These are phyloP conservation scores for Peromyscus maniculatus DNA, from an alignment of 2,113 vertebrate species.

Conservation along the genomic window DNA sequence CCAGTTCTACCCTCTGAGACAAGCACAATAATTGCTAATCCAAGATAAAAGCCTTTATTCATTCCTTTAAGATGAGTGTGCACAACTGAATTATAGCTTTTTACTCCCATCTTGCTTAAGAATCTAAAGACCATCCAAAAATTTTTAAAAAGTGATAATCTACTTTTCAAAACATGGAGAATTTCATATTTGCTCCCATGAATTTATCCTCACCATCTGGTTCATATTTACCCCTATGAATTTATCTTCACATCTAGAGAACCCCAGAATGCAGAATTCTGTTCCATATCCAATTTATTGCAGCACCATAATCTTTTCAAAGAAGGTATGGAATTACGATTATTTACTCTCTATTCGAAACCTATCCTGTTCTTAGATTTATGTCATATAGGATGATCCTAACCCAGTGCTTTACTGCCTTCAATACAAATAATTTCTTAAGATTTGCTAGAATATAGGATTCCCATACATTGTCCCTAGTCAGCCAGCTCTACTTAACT, in stretches of 20 bases:
- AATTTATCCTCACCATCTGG: neutral
- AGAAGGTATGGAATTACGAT: neutral
- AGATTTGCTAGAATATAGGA: neutral
- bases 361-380: neutral
- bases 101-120: conserved; percentile 19
- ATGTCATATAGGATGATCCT: neutral
- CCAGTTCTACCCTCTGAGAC: conserved; percentile 38
- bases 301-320: conserved; percentile 12
- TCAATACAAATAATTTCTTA: conserved; percentile 5
- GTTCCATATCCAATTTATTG: conserved; percentile 7
- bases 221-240: neutral
- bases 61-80: conserved; percentile 53
- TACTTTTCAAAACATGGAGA: conserved; percentile 19
- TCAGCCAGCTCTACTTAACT: neutral
- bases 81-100: conserved; percentile 13
- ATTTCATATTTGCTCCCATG: neutral
- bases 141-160: neutral
- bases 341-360: neutral
- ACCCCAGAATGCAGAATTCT: neutral
- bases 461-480: neutral
- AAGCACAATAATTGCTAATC: conserved; percentile 52
- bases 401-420: neutral
- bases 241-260: neutral
- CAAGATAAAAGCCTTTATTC: conserved; percentile 56
- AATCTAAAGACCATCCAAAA: conserved; percentile 36